These are phyloP conservation scores for Acipenser oxyrinchus DNA, from an alignment of 2,797 vertebrate species.

Conservation along the genomic window DNA sequence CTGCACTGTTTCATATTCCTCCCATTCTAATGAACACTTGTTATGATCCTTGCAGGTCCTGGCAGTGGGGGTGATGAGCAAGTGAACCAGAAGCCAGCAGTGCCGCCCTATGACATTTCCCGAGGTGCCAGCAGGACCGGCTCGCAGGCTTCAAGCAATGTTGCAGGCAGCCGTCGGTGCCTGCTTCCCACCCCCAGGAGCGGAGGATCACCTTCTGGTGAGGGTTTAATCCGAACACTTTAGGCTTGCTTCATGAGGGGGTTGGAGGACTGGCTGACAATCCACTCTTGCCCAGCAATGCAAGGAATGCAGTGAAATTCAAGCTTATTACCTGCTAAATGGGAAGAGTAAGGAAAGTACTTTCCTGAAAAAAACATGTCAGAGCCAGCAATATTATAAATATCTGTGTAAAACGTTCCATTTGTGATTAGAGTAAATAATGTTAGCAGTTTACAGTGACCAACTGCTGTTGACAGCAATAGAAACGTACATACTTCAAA, in stretches of 20 bases:
- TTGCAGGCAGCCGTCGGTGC: constrained; percentile 59
- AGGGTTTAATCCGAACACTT: constrained; percentile 22
- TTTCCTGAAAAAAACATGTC: no score
- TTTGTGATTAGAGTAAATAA: no score
- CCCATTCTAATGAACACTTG: not conserved
- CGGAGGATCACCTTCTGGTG: constrained; percentile 56
- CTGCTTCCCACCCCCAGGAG: constrained; percentile 70
- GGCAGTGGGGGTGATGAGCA: constrained; percentile 65
- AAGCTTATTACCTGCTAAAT: not conserved
- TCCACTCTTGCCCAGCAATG: not conserved
- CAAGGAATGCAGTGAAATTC: constrained; percentile 14
- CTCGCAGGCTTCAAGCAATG: constrained; percentile 45
- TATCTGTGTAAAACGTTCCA: no score
- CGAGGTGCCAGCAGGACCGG: constrained; percentile 45
- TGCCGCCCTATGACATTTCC: constrained; percentile 50
- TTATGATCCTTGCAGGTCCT: constrained; percentile 53
- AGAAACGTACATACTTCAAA: no score
- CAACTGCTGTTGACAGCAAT: no score
- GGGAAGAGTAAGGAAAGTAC: no score
- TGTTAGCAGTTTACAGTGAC: no score
- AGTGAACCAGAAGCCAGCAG: constrained; percentile 43
- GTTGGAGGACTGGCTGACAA: no score
- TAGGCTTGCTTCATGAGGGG: no score
- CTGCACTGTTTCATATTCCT: not conserved
- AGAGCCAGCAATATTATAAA: no score